These are phyloP conservation scores for Rhorus exstirpatorius DNA, from an alignment of 2,888 invertebrate species.

Conservation along the genomic window DNA sequence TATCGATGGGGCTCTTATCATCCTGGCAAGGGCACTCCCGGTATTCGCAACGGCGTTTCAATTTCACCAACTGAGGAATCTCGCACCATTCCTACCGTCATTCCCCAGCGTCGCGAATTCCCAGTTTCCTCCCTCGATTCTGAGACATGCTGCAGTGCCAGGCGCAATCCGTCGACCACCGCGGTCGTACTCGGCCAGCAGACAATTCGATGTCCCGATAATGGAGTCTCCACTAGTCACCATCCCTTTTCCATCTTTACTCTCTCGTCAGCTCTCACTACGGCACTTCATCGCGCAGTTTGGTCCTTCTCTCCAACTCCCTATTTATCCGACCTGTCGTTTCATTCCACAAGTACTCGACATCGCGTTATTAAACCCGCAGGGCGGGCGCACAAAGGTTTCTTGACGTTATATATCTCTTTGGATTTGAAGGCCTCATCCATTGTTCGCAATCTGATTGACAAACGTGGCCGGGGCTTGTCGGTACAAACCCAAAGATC, in stretches of 20 bases:
- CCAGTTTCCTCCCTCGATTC: constrained; percentile 32
- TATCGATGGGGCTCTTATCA: constrained; percentile 41
- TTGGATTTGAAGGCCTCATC: neutral
- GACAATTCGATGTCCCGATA: constrained; percentile 46
- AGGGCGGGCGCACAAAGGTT: constrained; percentile 8
- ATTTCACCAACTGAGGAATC: constrained; percentile 58
- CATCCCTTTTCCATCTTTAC: constrained; percentile 8
- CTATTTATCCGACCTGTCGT: constrained; percentile 9
- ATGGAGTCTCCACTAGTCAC: constrained; percentile 33
- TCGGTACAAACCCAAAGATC: constrained; percentile 27
- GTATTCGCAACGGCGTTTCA: constrained; percentile 56
- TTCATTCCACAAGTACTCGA: constrained; percentile 30
- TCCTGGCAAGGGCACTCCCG: constrained; percentile 48
- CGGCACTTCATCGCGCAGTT: constrained; percentile 22
- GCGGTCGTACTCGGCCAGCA: constrained; percentile 27
- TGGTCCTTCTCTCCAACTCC: constrained; percentile 13
- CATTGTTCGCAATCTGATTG: constrained; percentile 58
- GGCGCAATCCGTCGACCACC: constrained; percentile 48
- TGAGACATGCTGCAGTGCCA: constrained; percentile 11
- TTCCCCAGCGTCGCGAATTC: constrained; percentile 48
- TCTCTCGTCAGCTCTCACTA: constrained; percentile 1
- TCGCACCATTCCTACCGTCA: constrained; percentile 14
- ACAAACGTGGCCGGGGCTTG: constrained; percentile 63
- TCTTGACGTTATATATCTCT: constrained; percentile 47
- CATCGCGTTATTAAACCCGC: constrained; percentile 41